Conservation (phyloP, 2,797 vertebrate genomes). For the Coregonus sp. region DNA sequence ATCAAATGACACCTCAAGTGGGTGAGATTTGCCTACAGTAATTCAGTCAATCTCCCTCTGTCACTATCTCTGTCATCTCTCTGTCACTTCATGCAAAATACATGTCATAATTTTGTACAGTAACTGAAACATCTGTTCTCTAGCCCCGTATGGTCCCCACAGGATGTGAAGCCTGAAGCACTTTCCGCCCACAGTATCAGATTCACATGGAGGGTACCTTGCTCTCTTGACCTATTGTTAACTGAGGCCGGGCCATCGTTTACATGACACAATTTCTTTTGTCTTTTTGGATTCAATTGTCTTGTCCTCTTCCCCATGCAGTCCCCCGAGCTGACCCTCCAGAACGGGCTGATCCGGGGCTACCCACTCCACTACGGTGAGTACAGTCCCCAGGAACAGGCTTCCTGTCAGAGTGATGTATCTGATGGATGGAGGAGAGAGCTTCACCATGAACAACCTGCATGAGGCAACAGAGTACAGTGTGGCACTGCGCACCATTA, state of each 20-base stretch:
- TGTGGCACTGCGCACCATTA: neutral
- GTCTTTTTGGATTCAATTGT: neutral
- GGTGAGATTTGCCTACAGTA: too few relatives aligned
- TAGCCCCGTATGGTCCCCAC: slow-evolving; percentile 67
- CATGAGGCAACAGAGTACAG: neutral
- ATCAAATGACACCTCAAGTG: too few relatives aligned
- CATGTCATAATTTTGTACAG: too few relatives aligned
- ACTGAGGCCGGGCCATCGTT: neutral
- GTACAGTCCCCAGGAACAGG: neutral
- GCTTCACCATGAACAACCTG: neutral
- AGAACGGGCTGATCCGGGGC: neutral
- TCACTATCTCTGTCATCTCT: too few relatives aligned
- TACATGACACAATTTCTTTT: neutral
- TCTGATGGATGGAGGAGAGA: neutral
- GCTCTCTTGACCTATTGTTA: too few relatives aligned
- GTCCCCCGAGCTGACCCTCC: neutral
- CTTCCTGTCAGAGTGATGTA: neutral
- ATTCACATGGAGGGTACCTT: slow-evolving; percentile 65
- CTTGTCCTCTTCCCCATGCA: neutral
- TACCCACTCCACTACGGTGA: neutral
- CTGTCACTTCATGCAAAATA: too few relatives aligned
- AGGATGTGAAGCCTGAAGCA: slow-evolving; percentile 54
- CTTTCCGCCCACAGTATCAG: slow-evolving; percentile 52
- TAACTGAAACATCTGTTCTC: neutral
- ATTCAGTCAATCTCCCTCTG: too few relatives aligned